Evolutionary conservation across 2,888 invertebrate species (phyloP).

Genomic region (Plemyria rubiginata): DNA sequence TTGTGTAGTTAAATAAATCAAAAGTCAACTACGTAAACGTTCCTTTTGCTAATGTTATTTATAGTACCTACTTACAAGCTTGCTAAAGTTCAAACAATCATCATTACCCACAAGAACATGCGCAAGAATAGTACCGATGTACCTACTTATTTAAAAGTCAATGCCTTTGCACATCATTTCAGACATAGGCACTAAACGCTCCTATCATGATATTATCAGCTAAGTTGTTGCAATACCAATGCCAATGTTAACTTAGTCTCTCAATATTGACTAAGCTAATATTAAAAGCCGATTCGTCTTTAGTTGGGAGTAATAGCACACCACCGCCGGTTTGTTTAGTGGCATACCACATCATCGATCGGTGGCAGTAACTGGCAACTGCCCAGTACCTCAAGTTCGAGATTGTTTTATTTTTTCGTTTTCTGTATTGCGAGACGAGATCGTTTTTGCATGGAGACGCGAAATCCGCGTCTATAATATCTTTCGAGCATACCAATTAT

Average conservation of each 20-base stretch:
- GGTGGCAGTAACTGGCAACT: too few relatives aligned
- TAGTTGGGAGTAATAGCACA: too few relatives aligned
- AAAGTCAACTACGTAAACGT: neutral
- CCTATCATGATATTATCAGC: conserved; percentile 5
- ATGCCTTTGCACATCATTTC: conserved; percentile 19
- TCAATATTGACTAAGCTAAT: neutral
- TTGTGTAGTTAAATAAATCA: neutral
- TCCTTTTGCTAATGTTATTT: conserved; percentile 3
- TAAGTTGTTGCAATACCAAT: conserved; percentile 14
- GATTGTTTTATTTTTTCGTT: too few relatives aligned
- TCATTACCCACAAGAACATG: conserved; percentile 5
- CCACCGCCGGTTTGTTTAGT: too few relatives aligned
- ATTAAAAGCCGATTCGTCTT: neutral
- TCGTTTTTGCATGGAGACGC: too few relatives aligned
- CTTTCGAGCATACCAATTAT: too few relatives aligned
- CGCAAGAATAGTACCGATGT: neutral
- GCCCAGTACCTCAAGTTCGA: too few relatives aligned
- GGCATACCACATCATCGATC: too few relatives aligned
- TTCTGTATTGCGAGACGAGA: too few relatives aligned
- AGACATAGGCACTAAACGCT: conserved; percentile 24
- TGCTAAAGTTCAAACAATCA: conserved; percentile 11
- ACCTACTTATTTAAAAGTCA: conserved; percentile 25
- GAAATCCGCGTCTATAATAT: too few relatives aligned
- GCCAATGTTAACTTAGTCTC: conserved; percentile 14
- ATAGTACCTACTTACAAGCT: neutral